Evolutionary conservation across 2,113 vertebrate genomes (phyloP).

Genomic region (Trematocara macrostoma): DNA sequence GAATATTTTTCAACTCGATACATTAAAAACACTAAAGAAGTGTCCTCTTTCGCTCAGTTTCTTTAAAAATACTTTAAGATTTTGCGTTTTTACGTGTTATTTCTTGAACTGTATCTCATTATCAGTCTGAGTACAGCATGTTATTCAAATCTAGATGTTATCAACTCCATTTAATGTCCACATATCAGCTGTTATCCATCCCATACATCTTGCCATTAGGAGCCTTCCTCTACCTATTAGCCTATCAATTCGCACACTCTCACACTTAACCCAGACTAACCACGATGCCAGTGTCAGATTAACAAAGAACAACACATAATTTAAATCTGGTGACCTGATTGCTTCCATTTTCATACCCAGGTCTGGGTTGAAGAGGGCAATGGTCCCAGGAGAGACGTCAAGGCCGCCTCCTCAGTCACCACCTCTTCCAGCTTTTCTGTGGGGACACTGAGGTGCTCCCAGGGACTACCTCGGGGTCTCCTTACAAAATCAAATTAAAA

Average conservation of each 20-base stretch:
- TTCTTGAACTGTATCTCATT: not conserved
- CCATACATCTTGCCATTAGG: not conserved
- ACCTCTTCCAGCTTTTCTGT: not conserved
- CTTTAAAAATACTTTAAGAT: not conserved
- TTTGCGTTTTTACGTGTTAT: not conserved
- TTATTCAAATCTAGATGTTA: not conserved
- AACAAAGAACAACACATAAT: not conserved
- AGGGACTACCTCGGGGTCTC: not conserved
- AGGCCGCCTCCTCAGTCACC: not conserved
- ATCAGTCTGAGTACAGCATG: not conserved
- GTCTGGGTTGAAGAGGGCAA: not conserved
- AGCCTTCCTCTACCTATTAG: not conserved
- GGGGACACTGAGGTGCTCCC: not conserved
- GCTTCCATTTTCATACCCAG: not conserved
- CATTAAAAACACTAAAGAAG: not conserved
- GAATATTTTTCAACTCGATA: not conserved
- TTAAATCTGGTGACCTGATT: not conserved
- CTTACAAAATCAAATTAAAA: not conserved
- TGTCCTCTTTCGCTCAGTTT: not conserved
- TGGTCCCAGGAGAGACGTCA: not conserved
- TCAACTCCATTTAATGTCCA: not conserved
- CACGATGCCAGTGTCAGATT: not conserved
- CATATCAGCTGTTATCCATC: not conserved
- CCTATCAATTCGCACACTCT: not conserved
- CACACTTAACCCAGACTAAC: not conserved